Percentiles rank a stretch among this genome's conserved stretches.
Conservation (phyloP, 1,140 invertebrate species). For the Lysiphlebus fabarum region DNA sequence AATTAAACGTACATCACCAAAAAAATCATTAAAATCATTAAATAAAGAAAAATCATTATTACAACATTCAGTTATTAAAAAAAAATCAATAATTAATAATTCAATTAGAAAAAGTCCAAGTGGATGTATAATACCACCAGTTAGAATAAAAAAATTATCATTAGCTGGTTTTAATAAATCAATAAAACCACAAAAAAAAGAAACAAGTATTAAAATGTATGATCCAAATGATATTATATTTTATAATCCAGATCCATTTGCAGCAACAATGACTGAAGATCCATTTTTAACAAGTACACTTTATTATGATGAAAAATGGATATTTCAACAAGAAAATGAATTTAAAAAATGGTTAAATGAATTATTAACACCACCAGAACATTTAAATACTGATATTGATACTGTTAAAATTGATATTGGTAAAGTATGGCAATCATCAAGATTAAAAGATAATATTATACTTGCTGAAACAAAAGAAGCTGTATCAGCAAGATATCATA, state of each 20-base stretch:
- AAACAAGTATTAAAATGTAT: slow-evolving; percentile 33
- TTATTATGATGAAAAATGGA: slow-evolving; percentile 76
- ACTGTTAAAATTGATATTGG: slow-evolving; percentile 69
- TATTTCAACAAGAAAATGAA: slow-evolving; percentile 74
- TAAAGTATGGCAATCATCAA: slow-evolving; percentile 68
- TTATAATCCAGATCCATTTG: slow-evolving; percentile 60
- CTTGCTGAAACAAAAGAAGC: slow-evolving; percentile 67
- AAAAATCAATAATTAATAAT: slow-evolving; percentile 24
- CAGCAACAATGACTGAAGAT: slow-evolving; percentile 63
- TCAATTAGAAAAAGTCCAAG: slow-evolving; percentile 29
- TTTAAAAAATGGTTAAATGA: slow-evolving; percentile 88
- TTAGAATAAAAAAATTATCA: slow-evolving; percentile 38
- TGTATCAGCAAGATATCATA: slow-evolving; percentile 63
- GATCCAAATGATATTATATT: slow-evolving; percentile 40
- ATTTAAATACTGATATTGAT: slow-evolving; percentile 60
- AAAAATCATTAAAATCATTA: slow-evolving; percentile 28
- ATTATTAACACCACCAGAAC: slow-evolving; percentile 72
- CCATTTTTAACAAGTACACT: slow-evolving; percentile 63
- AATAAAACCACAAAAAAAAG: slow-evolving; percentile 17
- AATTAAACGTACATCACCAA: background rate
- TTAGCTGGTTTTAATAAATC: slow-evolving; percentile 27
- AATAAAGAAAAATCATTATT: slow-evolving; percentile 32
- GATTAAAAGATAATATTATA: slow-evolving; percentile 61
- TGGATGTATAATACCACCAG: slow-evolving; percentile 33
- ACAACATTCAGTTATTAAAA: slow-evolving; percentile 27